These are phyloP conservation scores for Amphiura filiformis DNA, from an alignment of 35 echinoderm and acorn worm species.

Conservation along the genomic window DNA sequence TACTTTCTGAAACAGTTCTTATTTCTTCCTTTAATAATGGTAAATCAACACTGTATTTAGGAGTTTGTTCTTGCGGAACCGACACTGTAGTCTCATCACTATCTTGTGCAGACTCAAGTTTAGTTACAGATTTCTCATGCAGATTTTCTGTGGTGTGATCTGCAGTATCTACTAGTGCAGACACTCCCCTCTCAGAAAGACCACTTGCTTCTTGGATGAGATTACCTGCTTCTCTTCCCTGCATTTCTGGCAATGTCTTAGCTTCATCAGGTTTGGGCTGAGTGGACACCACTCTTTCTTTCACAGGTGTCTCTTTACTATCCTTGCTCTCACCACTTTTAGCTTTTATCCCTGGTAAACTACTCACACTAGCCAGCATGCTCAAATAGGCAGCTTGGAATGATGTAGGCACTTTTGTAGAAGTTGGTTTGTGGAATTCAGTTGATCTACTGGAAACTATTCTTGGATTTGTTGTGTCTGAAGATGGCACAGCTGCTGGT, in stretches of 20 bases:
- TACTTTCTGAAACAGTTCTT: not conserved
- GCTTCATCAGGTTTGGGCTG: not conserved
- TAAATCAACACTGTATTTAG: not conserved
- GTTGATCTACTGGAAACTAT: not conserved
- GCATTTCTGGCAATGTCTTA: not conserved
- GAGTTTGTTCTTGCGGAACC: too few relatives aligned
- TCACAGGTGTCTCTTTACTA: not conserved
- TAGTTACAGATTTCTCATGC: too few relatives aligned
- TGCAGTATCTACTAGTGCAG: not conserved
- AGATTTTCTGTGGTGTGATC: too few relatives aligned
- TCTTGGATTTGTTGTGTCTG: not conserved
- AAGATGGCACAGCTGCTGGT: too few relatives aligned
- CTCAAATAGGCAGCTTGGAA: constrained; percentile 16
- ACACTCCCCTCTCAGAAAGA: not conserved
- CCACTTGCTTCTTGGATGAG: constrained; percentile 5
- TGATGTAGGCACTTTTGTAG: constrained; percentile 23
- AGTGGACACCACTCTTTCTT: not conserved
- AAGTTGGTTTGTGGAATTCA: not conserved
- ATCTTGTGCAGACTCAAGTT: too few relatives aligned
- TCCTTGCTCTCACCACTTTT: not conserved
- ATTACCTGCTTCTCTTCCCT: not conserved
- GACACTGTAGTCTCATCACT: too few relatives aligned
- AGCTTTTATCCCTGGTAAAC: not conserved
- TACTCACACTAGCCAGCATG: constrained; percentile 26
- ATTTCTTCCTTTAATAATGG: not conserved